Base-by-base conservation (phyloP, 2,888 invertebrate species). In the Drosophila demipolita region DNA sequence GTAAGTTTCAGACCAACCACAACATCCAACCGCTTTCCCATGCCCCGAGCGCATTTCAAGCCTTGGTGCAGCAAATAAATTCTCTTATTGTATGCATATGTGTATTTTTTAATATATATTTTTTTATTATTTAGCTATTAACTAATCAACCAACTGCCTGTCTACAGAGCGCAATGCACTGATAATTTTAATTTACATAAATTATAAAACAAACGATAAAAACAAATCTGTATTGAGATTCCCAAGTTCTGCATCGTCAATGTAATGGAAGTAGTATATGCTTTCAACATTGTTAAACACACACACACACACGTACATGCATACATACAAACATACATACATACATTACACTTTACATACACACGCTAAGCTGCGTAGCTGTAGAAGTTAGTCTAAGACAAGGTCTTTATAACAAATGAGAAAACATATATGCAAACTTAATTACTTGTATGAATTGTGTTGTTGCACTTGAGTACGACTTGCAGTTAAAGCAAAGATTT, bases 151-250 rank as follows among this genome's bases (percentile, higher is more conserved):
- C 62, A 89, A 83, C 83, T 82, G 90, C 90, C 90, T 90, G 89
- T 89, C 84, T 75, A 72, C 79, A 78, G 81, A 88, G 88, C 90
- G 90, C 86, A 89, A 79, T 89, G 89, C 90, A 89, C 90, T 90
- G 90, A 90, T 89, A 90, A 88, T 86, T 88, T 89, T 89, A 90
- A 80, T 90, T 87, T 83, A 66, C 59, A 70, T 77, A 64, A 78
- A 65, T 73, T 59, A 80, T 73, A 63, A 67, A 64, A 35, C 32
- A 33, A 57, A 63, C 23, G 23, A 65, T 29, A 23, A 23, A 61
- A 73, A 58, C 36, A 55, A 50, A 15, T 55, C 42, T 73, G 64
- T 73, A 53, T 59, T 78, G 66, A 60, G 62, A 78, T 68, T 78
- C 54, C 59, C 68, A 73, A 55, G 63, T 64, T 69, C 64, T 69